phyloP scores from a whole-genome alignment of 2,797 vertebrate genomes.

The Chlorospingus semifuscus region DNA sequence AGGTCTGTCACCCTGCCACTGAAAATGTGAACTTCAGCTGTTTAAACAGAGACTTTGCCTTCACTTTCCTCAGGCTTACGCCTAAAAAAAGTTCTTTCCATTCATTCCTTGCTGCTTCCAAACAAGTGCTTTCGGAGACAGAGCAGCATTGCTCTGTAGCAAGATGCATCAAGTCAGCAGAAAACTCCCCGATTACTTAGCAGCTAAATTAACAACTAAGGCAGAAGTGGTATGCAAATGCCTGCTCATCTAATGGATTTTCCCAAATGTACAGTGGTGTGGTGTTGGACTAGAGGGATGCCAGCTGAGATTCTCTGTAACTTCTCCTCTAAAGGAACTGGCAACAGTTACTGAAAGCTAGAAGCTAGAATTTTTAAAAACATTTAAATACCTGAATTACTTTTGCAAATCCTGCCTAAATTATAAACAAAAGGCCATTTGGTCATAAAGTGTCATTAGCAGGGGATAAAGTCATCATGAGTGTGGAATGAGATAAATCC shows the following conservation, averaged over 20 bases:
- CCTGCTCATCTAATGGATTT: background rate
- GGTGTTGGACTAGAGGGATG: background rate
- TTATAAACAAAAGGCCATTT: background rate
- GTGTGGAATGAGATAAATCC: background rate
- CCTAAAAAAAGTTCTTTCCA: background rate
- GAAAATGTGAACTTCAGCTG: background rate
- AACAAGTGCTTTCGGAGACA: background rate
- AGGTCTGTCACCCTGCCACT: background rate
- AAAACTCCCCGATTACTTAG: background rate
- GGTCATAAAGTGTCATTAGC: background rate
- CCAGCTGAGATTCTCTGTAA: background rate
- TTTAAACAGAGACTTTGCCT: background rate
- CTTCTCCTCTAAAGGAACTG: background rate
- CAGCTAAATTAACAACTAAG: background rate
- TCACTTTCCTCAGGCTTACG: background rate
- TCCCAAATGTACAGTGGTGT: background rate
- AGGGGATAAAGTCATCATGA: background rate
- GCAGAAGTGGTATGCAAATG: background rate
- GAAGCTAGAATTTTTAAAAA: background rate
- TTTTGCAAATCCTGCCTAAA: background rate
- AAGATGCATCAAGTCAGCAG: background rate
- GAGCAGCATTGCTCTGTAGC: background rate
- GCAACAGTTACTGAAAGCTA: background rate
- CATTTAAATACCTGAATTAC: background rate
- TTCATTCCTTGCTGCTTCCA: background rate